Conservation (phyloP, 2,797 vertebrate species). For the Cyclopterus lumpus region DNA sequence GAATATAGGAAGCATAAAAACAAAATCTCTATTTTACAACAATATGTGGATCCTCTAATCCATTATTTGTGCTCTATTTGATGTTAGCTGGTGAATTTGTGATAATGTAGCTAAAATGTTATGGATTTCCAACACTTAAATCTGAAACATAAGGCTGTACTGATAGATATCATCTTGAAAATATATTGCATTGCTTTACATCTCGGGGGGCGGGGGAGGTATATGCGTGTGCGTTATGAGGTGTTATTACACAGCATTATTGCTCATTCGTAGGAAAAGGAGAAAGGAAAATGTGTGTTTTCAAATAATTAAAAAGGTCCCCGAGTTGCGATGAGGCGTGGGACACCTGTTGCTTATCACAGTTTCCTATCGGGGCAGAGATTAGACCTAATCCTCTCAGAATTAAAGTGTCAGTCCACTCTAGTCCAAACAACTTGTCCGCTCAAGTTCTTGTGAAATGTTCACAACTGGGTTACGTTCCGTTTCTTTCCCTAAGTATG, state of each 20-base stretch:
- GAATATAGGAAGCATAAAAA: neutral
- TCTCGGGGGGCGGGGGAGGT: neutral
- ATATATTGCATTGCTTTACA: constrained; percentile 26
- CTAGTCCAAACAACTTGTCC: constrained; percentile 50
- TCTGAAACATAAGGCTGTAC: constrained; percentile 28
- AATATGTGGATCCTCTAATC: constrained; percentile 6
- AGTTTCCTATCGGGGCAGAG: constrained; percentile 43
- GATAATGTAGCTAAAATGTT: constrained; percentile 10
- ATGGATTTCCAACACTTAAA: constrained; percentile 32
- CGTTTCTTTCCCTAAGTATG: constrained; percentile 40
- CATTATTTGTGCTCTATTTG: constrained; percentile 1
- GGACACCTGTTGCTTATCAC: constrained; percentile 64
- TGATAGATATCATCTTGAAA: constrained; percentile 37
- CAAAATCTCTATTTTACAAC: neutral
- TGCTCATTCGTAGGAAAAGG: neutral
- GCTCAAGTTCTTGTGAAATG: constrained; percentile 44
- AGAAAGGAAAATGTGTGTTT: constrained; percentile 25
- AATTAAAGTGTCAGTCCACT: constrained; percentile 41
- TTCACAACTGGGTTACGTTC: constrained; percentile 44
- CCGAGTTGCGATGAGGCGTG: constrained; percentile 13
- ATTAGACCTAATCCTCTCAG: constrained; percentile 48
- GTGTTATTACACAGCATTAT: constrained; percentile 24
- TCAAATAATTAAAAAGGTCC: constrained; percentile 12
- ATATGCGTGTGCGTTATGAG: constrained; percentile 4
- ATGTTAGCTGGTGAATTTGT: constrained; percentile 28